phyloP scores from a whole-genome alignment of 2,888 invertebrate genomes.

The Drosophila histrio region DNA sequence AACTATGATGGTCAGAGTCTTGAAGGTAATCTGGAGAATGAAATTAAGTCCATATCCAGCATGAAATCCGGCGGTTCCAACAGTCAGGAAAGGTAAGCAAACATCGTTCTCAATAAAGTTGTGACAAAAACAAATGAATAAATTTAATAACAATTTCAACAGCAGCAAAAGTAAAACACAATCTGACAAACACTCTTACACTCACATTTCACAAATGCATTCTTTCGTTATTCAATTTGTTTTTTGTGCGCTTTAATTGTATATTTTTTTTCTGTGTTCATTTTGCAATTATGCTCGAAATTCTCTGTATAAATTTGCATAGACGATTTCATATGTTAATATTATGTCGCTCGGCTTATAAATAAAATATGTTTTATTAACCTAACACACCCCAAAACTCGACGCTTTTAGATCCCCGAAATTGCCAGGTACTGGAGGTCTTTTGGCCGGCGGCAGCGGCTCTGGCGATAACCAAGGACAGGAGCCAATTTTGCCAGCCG shows the following conservation, averaged over 20 bases:
- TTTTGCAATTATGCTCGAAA: slow-evolving; percentile 12
- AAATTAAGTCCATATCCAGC: slow-evolving; percentile 95
- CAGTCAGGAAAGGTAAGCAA: slow-evolving; percentile 89
- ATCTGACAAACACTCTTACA: slow-evolving; percentile 13
- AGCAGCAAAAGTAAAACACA: slow-evolving; percentile 12
- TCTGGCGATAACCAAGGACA: slow-evolving; percentile 87
- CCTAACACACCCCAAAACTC: slow-evolving; percentile 10
- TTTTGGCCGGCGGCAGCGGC: slow-evolving; percentile 59
- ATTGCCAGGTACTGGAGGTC: slow-evolving; percentile 69
- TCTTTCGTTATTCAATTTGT: slow-evolving; percentile 9
- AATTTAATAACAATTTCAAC: slow-evolving; percentile 13
- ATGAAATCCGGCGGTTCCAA: slow-evolving; percentile 91
- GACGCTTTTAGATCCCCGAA: slow-evolving; percentile 78
- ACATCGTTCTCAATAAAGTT: not conserved
- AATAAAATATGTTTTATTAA: slow-evolving; percentile 12
- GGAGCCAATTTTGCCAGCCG: slow-evolving; percentile 96
- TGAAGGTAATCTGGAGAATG: slow-evolving; percentile 96
- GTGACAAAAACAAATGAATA: not conserved
- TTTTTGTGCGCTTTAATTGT: slow-evolving; percentile 47
- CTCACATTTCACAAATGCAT: slow-evolving; percentile 14
- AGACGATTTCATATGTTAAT: slow-evolving; percentile 17
- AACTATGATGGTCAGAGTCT: slow-evolving; percentile 95
- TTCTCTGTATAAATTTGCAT: slow-evolving; percentile 8
- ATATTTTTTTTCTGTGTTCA: slow-evolving; percentile 20
- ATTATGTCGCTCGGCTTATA: slow-evolving; percentile 20